Percentiles rank a stretch among this genome's conserved stretches.
Evolutionary conservation across 2,797 vertebrate species (phyloP).

Genomic region (Momotus momota): DNA sequence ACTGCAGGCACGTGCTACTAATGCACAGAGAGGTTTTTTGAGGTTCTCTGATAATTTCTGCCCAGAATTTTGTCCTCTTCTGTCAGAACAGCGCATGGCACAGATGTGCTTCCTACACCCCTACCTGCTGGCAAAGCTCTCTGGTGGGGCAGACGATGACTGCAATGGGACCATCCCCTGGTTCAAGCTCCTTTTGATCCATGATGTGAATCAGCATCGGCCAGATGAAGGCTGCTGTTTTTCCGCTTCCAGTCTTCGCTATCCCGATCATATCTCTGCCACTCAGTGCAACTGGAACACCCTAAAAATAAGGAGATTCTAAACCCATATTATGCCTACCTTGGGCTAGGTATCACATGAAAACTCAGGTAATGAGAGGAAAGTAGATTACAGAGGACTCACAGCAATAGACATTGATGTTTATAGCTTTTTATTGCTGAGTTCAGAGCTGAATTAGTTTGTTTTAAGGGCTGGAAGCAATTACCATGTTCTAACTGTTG

Average conservation of each 20-base stretch:
- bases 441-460: not conserved
- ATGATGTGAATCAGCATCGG: constrained; percentile 98
- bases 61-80: not conserved
- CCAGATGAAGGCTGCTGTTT: constrained; percentile 99
- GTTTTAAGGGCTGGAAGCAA: not conserved
- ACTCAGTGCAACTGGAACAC: constrained; percentile 94
- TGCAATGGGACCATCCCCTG: constrained; percentile 95
- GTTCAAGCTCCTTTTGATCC: constrained; percentile 96
- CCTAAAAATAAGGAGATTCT: constrained; percentile 77
- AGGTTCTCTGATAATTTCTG: not conserved
- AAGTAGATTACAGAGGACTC: not conserved
- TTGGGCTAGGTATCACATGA: not conserved
- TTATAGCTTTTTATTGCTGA: not conserved
- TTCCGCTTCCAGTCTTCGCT: constrained; percentile 98
- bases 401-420: fast-evolving
- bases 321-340: not conserved
- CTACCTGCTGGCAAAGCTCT: constrained; percentile 97
- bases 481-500: not conserved
- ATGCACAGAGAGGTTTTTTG: not conserved
- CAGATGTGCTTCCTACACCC: fast-evolving
- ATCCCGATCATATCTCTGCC: constrained; percentile 99
- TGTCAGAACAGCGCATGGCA: not conserved
- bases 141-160: constrained; percentile 96
- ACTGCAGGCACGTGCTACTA: not conserved
- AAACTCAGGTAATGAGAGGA: not conserved